Evolutionary conservation across 2,888 invertebrate genomes (phyloP), one percentile per base, ranked within the genome.

Genomic region (Trichogramma dendrolimi): DNA sequence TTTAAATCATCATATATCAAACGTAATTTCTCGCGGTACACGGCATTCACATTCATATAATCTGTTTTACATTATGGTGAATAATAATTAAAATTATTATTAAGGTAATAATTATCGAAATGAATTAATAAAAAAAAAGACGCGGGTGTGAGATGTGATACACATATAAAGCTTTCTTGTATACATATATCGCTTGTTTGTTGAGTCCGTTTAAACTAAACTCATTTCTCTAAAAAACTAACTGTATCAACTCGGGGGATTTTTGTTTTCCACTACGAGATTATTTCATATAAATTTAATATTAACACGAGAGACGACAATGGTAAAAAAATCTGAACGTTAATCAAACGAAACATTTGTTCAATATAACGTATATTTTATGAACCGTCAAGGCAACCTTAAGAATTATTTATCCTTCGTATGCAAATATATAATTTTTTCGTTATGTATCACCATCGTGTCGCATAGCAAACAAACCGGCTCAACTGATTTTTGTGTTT

Each of bases 1-100:
- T 10, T 47, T 56, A 27, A 53, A 57, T 64, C 58, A 58, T 62
- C n/a, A 38, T 52, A 54, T 27, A 27, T 27, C 27, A 55, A 38
- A 54, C 48, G 57, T 61, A 59, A 61, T 64, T 59, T 64, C 59
- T 61, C 43, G 58, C 59, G 64, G 53, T 59, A 64, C 58, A 44
- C 60, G 46, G 27, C 27, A 27, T 27, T 27, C 27, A 27, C 27
- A 27, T 27, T 27, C 27, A 27, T 27, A 27, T 27, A 27, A 27
- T 27, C 27, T 27, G 27, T 27, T 27, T 27, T 27, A 27, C 1
- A 27, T 27, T 27, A 27, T 27, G 27, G 27, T 27, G 27, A 27
- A 27, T 27, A 27, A 27, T 27, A 27, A 27, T 27, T 27, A 27
- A 27, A 27, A 27, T 27, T 27, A 27, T 27, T 27, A 27, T 27